These are phyloP conservation scores for Cataglyphis cursor DNA, from an alignment of 2,888 invertebrate species.

Conservation along the genomic window DNA sequence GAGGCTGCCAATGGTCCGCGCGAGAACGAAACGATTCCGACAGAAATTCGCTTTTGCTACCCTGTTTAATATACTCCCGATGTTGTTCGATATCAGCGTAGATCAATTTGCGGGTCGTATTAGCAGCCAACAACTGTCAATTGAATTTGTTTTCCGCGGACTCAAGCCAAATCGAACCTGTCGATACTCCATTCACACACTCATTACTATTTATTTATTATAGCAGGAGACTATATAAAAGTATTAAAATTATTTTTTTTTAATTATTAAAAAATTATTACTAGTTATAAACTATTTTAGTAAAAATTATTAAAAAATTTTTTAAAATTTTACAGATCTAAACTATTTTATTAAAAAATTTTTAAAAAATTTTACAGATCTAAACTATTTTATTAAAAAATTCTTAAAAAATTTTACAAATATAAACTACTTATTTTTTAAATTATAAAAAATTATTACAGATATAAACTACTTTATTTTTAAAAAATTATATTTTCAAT, in stretches of 20 bases:
- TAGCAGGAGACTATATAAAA: too few species aligned
- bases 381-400: too few species aligned
- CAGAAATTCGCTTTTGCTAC: conserved; percentile 70
- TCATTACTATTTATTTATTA: background rate
- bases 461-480: background rate
- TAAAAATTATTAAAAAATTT: too few species aligned
- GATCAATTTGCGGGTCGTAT: conserved; percentile 57
- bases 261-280: too few species aligned
- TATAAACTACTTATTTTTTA: too few species aligned
- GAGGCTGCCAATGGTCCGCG: conserved; percentile 78
- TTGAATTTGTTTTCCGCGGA: conserved; percentile 1
- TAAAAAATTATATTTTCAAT: background rate
- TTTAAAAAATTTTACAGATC: too few species aligned
- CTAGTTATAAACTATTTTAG: too few species aligned
- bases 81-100: conserved; percentile 59
- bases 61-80: conserved; percentile 58
- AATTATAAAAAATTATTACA: too few species aligned
- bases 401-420: too few species aligned
- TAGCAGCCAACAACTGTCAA: background rate
- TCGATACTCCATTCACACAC: background rate
- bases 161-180: background rate
- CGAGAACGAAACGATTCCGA: conserved; percentile 66
- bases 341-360: too few species aligned
- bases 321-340: too few species aligned
- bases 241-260: too few species aligned